Base-by-base conservation (phyloP, 1,140 invertebrate species). In the Sogatella furcifera region DNA sequence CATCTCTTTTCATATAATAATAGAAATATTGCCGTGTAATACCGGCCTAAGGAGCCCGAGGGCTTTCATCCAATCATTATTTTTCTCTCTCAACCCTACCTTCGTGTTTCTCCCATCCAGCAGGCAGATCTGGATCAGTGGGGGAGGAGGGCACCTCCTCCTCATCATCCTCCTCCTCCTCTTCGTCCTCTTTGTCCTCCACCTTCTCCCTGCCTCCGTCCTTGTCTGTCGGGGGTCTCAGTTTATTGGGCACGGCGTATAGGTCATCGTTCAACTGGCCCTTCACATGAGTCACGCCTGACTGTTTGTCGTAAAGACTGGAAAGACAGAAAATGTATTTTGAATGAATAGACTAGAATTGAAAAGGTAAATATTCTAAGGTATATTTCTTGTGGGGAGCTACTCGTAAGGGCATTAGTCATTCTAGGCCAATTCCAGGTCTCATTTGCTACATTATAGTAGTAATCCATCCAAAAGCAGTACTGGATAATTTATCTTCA, bases 101-200 rank as follows among this genome's bases (percentile, higher is more conserved):
- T 81, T 95, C 92, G 76, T 95, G 91, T 74, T 87, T 89, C 74
- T 95, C 91, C 92, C 92, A 95, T 2, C 92, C 92, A 1, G 84
- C 79, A 0, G 92, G 92, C 64, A 95, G 72, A 62, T 76, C 73
- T 62, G 38, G 44, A 19, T 78, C 76, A 34, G 63, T 54, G 1
- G 56, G 57, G 31, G 62, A 59, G 17, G 38, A 55, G 34, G 34
- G 34, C 11, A 13, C 11, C 34, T 38, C 11, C 34, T 38, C 34
- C 34, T 38, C 34, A 38, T 38, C 34, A 4, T 38, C 34, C 11
- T 38, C 34, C 11, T 38, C 21, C 21, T 49, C 46, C 46, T 49
- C 46, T n/a, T 49, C 46, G 1, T 49, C 46, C 9, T 49, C 46
- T 11, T 49, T n/a, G 46, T 49, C 46, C 34, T 38, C 34, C 34